Base-by-base conservation (phyloP, 2,113 vertebrate genomes). In the Tenebrosternarchus preto region DNA sequence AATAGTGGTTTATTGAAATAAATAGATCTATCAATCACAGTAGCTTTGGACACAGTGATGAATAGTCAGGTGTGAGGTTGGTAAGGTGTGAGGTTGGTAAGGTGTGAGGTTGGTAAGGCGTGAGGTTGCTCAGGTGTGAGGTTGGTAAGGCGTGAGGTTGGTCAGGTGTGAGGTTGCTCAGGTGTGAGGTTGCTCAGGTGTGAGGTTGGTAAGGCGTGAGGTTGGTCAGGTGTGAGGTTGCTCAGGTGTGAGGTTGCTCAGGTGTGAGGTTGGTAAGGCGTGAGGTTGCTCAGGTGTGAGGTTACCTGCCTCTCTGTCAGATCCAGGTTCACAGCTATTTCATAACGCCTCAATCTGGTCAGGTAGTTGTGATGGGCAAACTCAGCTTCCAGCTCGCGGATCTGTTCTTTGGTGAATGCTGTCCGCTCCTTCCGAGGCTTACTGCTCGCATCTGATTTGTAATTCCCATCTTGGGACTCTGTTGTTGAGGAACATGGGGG, bases 321-420 rank as follows among this genome's bases (percentile, higher is more conserved):
- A 91, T 99, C 97, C 66, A 99, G 92, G 85, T 99, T 99, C 86
- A 99, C 98, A 17, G 98, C 98, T 89, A 99, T 99, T 88, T 99
- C 97, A 31, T 99, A 99, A 90, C 98, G 89, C 85, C 98, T 93
- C 93, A 99, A 95, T 80, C 98, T 92, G 84, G 98, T 99, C 90
- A 99, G 92, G 92, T 99, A 99, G 92, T 99, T 99, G 92, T 99
- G 98, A 92, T 99, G 98, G 84, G 98, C 97, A 80, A 99, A 99
- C 90, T 99, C 98, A 19, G 98, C 96, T 92, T 99, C 98, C 87
- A 99, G 92, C 89, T 99, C 98, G 89, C 97, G 93, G 88, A 99
- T 98, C 88, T 99, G 98, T 83, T 99, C 98, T 91, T 99, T 99
- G 88, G 98, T 99, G 91, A 99, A 99, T 20, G 98, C 98, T 82